Evolutionary conservation across 1,140 invertebrate genomes (phyloP).

Genomic region (Drosophila micromelanica): DNA sequence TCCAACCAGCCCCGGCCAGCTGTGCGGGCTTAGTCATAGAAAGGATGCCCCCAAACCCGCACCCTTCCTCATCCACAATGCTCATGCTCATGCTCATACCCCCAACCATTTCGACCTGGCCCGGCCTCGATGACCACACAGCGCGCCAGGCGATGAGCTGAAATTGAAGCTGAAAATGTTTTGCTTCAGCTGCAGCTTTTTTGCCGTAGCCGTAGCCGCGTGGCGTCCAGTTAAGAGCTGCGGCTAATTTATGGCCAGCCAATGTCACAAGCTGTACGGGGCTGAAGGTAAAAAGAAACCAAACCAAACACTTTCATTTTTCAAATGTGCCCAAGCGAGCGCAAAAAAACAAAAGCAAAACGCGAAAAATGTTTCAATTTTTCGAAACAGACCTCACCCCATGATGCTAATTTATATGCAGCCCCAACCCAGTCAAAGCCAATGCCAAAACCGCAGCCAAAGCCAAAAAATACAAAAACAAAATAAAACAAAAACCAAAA

Average conservation of each 20-base stretch:
- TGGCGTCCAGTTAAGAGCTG: constrained; percentile 63
- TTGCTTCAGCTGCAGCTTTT: not conserved
- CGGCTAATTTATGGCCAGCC: constrained; percentile 74
- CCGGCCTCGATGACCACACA: constrained; percentile 66
- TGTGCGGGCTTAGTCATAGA: constrained; percentile 80
- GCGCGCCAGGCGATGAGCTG: constrained; percentile 65
- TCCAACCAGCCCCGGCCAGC: constrained; percentile 45
- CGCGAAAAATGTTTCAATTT: constrained; percentile 61
- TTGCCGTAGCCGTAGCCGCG: constrained; percentile 34
- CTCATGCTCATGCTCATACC: too few relatives aligned
- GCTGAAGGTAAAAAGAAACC: constrained; percentile 56
- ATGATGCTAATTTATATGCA: constrained; percentile 81
- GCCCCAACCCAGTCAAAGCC: constrained; percentile 29
- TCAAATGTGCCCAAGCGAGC: constrained; percentile 39
- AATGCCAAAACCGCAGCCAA: constrained; percentile 23
- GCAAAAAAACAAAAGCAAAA: constrained; percentile 32
- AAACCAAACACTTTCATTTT: constrained; percentile 81
- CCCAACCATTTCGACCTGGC: constrained; percentile 16
- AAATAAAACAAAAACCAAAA: constrained; percentile 27
- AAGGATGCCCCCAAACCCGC: constrained; percentile 42
- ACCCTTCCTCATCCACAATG: too few relatives aligned
- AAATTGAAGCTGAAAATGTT: constrained; percentile 38
- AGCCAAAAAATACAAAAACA: constrained; percentile 19
- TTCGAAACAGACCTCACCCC: constrained; percentile 67
- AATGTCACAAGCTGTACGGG: constrained; percentile 74